Conservation (phyloP, 1,140 invertebrate species). For the Drosophila guanche region DNA sequence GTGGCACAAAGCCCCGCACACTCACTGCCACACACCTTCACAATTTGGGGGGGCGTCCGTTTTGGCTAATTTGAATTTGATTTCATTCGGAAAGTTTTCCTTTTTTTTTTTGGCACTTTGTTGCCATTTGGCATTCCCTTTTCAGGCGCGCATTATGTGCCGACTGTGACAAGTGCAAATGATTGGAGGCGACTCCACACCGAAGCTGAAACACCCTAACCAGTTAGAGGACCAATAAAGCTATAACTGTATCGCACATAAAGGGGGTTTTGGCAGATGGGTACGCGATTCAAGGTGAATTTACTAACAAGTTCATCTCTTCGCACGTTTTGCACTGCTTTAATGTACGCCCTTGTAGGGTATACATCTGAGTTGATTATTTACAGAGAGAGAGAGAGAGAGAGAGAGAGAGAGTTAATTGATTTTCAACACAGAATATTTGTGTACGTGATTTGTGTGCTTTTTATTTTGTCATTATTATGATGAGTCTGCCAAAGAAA, state of each 20-base stretch:
- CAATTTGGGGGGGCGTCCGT: slow-evolving; percentile 2
- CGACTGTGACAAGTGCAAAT: slow-evolving; percentile 42
- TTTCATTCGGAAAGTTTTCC: slow-evolving; percentile 66
- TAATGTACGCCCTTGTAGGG: no score
- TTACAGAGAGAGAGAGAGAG: slow-evolving; percentile 8
- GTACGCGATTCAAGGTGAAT: no score
- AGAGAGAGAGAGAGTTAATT: neutral
- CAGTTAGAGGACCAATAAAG: no score
- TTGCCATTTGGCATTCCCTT: neutral
- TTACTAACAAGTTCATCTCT: no score
- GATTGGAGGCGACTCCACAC: slow-evolving; percentile 12
- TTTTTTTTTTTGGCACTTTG: slow-evolving; percentile 24
- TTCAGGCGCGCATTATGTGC: slow-evolving; percentile 2
- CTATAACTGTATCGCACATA: no score
- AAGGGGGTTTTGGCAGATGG: no score
- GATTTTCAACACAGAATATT: neutral
- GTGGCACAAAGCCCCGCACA: slow-evolving; percentile 19
- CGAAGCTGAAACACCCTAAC: no score
- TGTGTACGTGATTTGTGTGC: neutral
- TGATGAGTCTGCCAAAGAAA: neutral
- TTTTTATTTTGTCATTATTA: neutral
- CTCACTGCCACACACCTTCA: slow-evolving; percentile 9
- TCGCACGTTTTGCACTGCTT: no score
- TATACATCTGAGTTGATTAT: slow-evolving; percentile 15
- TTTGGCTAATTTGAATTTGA: slow-evolving; percentile 75